Evolutionary conservation across 1,140 invertebrate genomes (phyloP).

Genomic region (Vanessa tameamea): DNA sequence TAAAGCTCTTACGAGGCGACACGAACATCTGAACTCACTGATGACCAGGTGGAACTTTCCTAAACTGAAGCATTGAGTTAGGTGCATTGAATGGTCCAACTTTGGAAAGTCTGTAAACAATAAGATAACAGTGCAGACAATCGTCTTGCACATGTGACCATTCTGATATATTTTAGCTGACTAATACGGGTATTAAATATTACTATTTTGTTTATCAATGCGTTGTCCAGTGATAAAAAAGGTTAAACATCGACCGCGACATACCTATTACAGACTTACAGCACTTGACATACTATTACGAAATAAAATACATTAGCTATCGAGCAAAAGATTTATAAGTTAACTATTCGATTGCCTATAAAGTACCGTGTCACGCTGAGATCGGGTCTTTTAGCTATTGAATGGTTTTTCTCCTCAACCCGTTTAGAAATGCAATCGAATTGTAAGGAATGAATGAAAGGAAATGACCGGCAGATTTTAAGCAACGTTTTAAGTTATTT

Average conservation of each 20-base stretch:
- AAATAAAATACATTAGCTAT: conserved; percentile 35
- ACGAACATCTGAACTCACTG: no score
- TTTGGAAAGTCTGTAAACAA: no score
- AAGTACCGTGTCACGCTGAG: conserved; percentile 29
- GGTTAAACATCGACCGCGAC: conserved; percentile 1
- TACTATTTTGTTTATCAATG: no score
- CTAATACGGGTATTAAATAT: no score
- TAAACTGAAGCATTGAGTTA: no score
- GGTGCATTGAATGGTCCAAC: no score
- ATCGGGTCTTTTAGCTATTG: not conserved
- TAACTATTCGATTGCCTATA: conserved; percentile 33
- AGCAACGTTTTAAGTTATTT: not conserved
- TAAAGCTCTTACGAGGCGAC: no score
- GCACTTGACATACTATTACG: conserved; percentile 44
- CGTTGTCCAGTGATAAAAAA: no score
- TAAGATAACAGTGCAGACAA: no score
- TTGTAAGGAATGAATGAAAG: conserved; percentile 10
- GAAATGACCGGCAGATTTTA: not conserved
- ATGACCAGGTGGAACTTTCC: no score
- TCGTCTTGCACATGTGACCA: no score
- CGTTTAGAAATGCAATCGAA: not conserved
- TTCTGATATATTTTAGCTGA: no score
- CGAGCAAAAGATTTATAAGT: conserved; percentile 34
- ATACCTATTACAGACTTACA: conserved; percentile 22
- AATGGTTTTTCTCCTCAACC: conserved; percentile 7